These are phyloP conservation scores for Heterotis niloticus DNA, from an alignment of 2,113 vertebrate genomes.

Conservation along the genomic window DNA sequence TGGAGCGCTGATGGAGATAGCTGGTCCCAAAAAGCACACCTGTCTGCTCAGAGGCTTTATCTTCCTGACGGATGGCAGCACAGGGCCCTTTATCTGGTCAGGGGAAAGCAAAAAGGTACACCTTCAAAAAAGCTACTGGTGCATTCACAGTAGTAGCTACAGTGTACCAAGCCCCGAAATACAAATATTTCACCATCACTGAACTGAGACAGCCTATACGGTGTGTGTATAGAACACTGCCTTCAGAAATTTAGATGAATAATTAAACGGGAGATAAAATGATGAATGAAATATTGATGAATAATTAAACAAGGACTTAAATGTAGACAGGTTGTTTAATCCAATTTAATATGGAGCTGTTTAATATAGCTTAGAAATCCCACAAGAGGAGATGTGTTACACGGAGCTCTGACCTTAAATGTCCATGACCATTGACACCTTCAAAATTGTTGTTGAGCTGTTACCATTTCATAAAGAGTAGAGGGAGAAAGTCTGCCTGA, in stretches of 20 bases:
- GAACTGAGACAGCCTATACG: neutral
- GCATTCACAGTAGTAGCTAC: neutral
- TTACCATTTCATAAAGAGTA: neutral
- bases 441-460: no score
- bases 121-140: neutral
- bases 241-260: neutral
- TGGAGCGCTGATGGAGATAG: neutral
- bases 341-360: no score
- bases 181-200: neutral
- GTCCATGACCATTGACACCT: no score
- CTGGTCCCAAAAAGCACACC: constrained; percentile 6
- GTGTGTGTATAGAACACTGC: neutral
- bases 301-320: neutral
- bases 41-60: neutral
- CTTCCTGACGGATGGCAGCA: neutral
- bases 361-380: no score
- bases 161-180: neutral
- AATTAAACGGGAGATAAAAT: neutral
- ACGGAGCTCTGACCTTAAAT: no score
- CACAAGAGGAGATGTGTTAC: no score
- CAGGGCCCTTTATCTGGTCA: neutral
- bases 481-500: neutral
- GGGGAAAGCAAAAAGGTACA: neutral
- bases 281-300: neutral
- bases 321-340: no score